Evolutionary conservation across 2,888 invertebrate genomes (phyloP), one percentile per base, ranked within the genome.

Genomic region (Dynastes tityus): DNA sequence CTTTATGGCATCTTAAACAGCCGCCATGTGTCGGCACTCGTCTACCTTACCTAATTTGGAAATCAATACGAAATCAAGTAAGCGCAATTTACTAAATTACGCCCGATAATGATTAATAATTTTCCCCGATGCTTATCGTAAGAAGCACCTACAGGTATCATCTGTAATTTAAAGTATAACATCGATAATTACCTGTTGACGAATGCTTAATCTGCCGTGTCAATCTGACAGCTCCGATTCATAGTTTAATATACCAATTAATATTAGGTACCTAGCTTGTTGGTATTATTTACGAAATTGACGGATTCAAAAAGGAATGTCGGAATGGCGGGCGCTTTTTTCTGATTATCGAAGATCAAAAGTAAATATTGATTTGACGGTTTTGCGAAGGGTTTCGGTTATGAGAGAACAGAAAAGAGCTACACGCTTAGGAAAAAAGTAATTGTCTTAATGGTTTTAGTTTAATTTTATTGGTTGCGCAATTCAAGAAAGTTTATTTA

Each of bases 81-180:
- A 55, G 13, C 55, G 55, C 22, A 58, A 58, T 58, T 58, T 22
- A 58, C 8, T 58, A 58, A 58, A 58, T 58, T 58, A 58, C 22
- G 22, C 27, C 71, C 22, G 11, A 53, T 49, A 55, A 32, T 11
- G 45, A 45, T 45, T 45, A 45, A 45, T 11, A 45, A 45, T 37
- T 37, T 5, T 11, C 13, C 13, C 1, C 27, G 68, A 68, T 68
- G 16, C 68, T 68, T 68, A 68, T 68, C 68, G 27, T 29, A 51
- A 68, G 51, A 68, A 51, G 13, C 11, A 5, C 9, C 13, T 37
- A 37, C 49, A 49, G 32, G 27, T 51, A 63, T 32, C 13, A 63
- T 51, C 51, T 68, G 49, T 67, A 45, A 67, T 67, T 67, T 58
- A 58, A 67, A 68, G 68, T 68, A 49, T 27, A 29, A 68, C 68